Evolutionary conservation across 2,113 vertebrate genomes (phyloP), one percentile per base, ranked within the genome.

Genomic region (Dinomys branickii): DNA sequence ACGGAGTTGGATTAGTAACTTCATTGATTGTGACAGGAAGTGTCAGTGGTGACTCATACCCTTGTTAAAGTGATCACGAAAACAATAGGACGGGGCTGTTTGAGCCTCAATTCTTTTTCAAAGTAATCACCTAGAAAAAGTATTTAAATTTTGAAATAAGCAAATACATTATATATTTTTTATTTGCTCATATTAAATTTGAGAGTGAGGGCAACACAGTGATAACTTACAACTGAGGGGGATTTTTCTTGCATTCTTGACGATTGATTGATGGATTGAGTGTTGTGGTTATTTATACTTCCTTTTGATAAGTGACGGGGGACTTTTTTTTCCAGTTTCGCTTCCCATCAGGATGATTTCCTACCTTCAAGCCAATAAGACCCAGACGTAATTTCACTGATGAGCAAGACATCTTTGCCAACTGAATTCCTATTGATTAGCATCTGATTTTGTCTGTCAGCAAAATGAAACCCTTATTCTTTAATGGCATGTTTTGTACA

Each of bases 381-480:
- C 69, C 85, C 93, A 92, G 94, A 94, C 88, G 50, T 86, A 97
- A 97, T 97, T 97, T 98, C 90, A 92, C 84, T 97, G 97, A 97
- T 94, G 94, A 97, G 85, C 35, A 63, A 97, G 85, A 85, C 78
- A 47, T 83, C 82, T 88, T 87, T 96, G 92, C 90, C 94, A 97
- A 89, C 93, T 94, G 88, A 95, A 96, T 94, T 97, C 83, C 94
- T 91, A 97, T 97, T 81, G 92, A 97, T 97, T 97, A 98, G 94
- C 97, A 96, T 95, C 97, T 97, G 97, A 98, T 98, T 98, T 97
- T 98, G 96, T 96, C 98, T 98, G 98, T 98, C 98, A 98, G 97
- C 97, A 98, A 98, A 98, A 98, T 98, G 97, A 97, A 98, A 98
- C 98, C 94, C 89, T 96, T 98, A 99, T 98, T 98, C 82, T 98